phyloP scores from a whole-genome alignment of 1,140 invertebrate species.

The Drosophila sproati region DNA sequence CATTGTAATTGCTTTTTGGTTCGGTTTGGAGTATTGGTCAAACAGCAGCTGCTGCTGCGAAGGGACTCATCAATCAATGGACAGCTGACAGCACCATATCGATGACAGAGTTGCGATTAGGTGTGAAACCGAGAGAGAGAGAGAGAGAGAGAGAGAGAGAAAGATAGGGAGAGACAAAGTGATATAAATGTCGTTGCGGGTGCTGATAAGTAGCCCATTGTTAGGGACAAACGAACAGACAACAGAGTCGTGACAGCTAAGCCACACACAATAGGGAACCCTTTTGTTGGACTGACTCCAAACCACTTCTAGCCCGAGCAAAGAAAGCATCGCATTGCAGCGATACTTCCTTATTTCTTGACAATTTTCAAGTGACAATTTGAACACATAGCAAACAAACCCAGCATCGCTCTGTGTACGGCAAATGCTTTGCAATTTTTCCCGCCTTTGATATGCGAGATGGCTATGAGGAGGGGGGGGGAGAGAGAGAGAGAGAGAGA shows the following conservation, averaged over 20 bases:
- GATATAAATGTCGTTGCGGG: constrained; percentile 10
- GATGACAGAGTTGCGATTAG: constrained; percentile 8
- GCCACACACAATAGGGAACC: neutral
- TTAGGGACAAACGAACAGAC: constrained; percentile 1
- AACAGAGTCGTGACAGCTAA: constrained; percentile 9
- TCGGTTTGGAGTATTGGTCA: neutral
- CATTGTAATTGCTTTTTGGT: constrained; percentile 22
- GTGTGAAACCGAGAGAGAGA: neutral
- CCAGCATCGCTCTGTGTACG: constrained; percentile 11
- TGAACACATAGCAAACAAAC: constrained; percentile 55
- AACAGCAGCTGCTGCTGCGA: constrained; percentile 18
- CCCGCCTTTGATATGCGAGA: constrained; percentile 50
- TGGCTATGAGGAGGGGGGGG: neutral
- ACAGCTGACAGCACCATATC: constrained; percentile 33
- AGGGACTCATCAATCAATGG: constrained; percentile 35
- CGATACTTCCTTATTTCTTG: constrained; percentile 46
- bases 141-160: neutral
- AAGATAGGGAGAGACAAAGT: neutral
- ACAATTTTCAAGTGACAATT: constrained; percentile 80
- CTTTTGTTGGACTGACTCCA: neutral
- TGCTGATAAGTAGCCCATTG: constrained; percentile 32
- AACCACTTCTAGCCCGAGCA: neutral
- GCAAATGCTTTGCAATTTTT: constrained; percentile 58
- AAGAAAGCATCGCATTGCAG: constrained; percentile 24
- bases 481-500: constrained; percentile 3